phyloP scores from a whole-genome alignment of 2,113 vertebrate genomes.

The Turdus rufiventris region DNA sequence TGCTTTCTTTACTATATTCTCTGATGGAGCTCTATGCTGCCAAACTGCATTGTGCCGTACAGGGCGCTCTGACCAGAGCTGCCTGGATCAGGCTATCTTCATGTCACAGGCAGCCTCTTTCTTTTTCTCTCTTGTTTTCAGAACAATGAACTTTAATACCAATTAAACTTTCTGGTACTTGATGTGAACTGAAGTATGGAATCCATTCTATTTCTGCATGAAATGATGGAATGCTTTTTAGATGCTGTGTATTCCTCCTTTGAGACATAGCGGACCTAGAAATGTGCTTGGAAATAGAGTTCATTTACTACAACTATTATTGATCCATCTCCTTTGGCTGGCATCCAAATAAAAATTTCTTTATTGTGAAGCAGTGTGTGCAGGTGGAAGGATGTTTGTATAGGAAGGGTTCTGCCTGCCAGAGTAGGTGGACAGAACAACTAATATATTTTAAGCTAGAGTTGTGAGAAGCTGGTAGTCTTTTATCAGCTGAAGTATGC shows the following conservation, averaged over 20 bases:
- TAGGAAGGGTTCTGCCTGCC: background rate
- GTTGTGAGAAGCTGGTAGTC: background rate
- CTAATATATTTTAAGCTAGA: background rate
- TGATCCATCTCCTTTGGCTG: constrained; percentile 9
- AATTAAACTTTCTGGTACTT: constrained; percentile 7
- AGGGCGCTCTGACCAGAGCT: background rate
- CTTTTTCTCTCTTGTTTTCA: background rate
- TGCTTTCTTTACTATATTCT: background rate
- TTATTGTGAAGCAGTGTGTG: background rate
- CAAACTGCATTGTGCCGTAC: background rate
- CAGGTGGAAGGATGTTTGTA: background rate
- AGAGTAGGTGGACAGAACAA: background rate
- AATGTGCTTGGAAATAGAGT: background rate
- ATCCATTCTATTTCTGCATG: background rate
- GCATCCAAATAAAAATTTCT: background rate
- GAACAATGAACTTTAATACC: background rate
- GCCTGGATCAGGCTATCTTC: background rate
- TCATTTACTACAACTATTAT: background rate
- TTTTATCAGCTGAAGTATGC: background rate
- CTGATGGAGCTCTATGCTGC: background rate
- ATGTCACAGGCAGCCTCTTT: background rate
- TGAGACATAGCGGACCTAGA: background rate
- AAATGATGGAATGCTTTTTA: background rate
- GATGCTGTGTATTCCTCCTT: background rate
- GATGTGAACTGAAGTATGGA: constrained; percentile 29